Base-by-base conservation (phyloP, 1,140 invertebrate species). In the Paramacrobiotus metropolitanus region DNA sequence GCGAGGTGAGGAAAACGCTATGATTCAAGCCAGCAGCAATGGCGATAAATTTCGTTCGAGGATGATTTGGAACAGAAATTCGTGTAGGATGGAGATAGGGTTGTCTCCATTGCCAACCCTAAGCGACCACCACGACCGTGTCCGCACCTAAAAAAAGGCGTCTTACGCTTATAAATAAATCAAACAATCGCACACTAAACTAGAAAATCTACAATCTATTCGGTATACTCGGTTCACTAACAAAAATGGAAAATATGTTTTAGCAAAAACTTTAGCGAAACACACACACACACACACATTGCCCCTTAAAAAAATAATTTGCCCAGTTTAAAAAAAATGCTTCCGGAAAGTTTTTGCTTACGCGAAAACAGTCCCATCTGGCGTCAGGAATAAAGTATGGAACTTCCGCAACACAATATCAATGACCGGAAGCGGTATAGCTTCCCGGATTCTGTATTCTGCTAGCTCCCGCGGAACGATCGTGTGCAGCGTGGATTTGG, bases 111-210 rank as follows among this genome's bases (percentile, higher is more conserved):
- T 0, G 75, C 76, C 60, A 80, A 76, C 0, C 83, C 83, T 1
- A 85, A 74, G 24, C 83, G 71, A 1, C 81, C 82, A 40, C 82
- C 82, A 66, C 79, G 78, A n/a, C 82, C 81, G 72, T 83, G 81
- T 0, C 84, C 84, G 72, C 82, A 83, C 30, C 78, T 77, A 72
- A 77, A 85, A 1, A 81, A 79, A 62, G 74, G 70, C 0, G 34
- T 9, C 34, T 40, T 40, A 40, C 34, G 9, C n/a, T 9, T 40
- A 9, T 9, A 40, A 40, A 40, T n/a, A 40, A n/a, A 40, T 40
- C 34, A 40, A 40, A n/a, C 9, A 40, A 9, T n/a, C n/a, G 34
- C 9, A 40, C n/a, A 40, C 34, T 9, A 9, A 9, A n/a, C 34
- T n/a, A 9, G 34, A 9, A 40, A 9, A 40, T 40, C n/a, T 40